Conservation (phyloP, 2,797 vertebrate genomes). For the Bradypodion ventrale region DNA sequence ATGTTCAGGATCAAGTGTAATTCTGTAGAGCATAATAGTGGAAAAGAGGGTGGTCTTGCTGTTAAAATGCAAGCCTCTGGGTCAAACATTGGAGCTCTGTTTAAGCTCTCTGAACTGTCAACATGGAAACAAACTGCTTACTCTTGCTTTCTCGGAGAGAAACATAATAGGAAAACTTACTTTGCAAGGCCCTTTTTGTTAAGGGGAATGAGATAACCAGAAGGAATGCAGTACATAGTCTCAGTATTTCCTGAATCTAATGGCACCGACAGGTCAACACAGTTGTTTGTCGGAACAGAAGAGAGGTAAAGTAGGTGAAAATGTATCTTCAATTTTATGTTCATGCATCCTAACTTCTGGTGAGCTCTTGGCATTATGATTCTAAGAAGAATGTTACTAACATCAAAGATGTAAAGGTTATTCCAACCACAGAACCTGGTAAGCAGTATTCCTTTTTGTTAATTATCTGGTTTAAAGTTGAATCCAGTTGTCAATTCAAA, state of each 20-base stretch:
- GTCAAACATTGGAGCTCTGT: conserved; percentile 15
- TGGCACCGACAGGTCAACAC: not conserved
- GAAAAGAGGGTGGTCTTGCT: not conserved
- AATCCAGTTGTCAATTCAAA: not conserved
- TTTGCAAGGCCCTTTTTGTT: not conserved
- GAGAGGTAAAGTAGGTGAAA: not conserved
- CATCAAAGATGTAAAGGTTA: not conserved
- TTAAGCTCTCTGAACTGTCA: not conserved
- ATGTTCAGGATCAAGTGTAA: conserved; percentile 19
- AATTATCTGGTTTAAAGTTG: not conserved
- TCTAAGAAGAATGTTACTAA: not conserved
- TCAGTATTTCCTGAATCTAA: conserved; percentile 13
- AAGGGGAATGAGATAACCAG: not conserved
- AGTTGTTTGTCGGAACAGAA: not conserved
- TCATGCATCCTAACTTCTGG: not conserved
- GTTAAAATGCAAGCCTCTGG: conserved; percentile 15
- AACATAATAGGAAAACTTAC: conserved; percentile 29
- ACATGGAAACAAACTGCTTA: conserved; percentile 29
- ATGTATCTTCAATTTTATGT: not conserved
- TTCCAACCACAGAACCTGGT: not conserved
- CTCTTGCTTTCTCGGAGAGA: conserved; percentile 23
- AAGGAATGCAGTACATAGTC: conserved; percentile 4
- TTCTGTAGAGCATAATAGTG: not conserved
- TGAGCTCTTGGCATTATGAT: not conserved
- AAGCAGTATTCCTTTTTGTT: not conserved